Percentiles rank a stretch among this genome's conserved stretches.
phyloP scores from a whole-genome alignment of 2,888 invertebrate species.

The Caradrina clavipalpis region DNA sequence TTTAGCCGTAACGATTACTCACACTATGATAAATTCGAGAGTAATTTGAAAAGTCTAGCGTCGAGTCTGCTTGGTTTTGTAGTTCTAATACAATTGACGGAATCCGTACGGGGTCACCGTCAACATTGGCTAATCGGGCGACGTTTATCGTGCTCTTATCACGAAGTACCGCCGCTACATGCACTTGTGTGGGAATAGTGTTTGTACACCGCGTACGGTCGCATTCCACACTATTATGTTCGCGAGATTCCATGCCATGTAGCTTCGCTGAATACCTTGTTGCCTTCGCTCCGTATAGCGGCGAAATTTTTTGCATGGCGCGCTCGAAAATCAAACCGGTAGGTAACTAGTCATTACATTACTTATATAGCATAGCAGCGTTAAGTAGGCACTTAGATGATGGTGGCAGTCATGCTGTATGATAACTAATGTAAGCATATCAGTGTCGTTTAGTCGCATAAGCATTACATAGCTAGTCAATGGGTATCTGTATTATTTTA shows the following conservation, averaged over 20 bases:
- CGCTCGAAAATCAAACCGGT: constrained; percentile 87
- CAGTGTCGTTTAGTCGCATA: constrained; percentile 14
- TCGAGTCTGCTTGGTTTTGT: constrained; percentile 56
- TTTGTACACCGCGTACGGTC: constrained; percentile 75
- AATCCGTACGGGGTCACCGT: constrained; percentile 79
- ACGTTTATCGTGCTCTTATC: constrained; percentile 87
- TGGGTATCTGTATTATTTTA: constrained; percentile 7
- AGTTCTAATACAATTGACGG: constrained; percentile 67
- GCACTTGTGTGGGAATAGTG: constrained; percentile 76
- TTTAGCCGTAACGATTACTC: constrained; percentile 56
- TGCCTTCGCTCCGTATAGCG: constrained; percentile 78
- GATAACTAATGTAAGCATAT: constrained; percentile 34
- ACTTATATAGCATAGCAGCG: constrained; percentile 59
- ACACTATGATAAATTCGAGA: constrained; percentile 53
- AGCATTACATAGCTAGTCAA: constrained; percentile 9
- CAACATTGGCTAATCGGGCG: constrained; percentile 85
- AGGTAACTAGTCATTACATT: constrained; percentile 76
- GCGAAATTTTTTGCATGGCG: constrained; percentile 87
- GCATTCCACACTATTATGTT: constrained; percentile 87
- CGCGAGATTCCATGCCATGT: constrained; percentile 82
- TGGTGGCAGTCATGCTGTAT: constrained; percentile 31
- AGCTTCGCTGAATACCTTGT: constrained; percentile 71
- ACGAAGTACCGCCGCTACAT: constrained; percentile 71
- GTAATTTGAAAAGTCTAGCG: constrained; percentile 60
- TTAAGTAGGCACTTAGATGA: constrained; percentile 54